phyloP scores from a whole-genome alignment of 2,113 vertebrate species.

The Suricata suricatta region DNA sequence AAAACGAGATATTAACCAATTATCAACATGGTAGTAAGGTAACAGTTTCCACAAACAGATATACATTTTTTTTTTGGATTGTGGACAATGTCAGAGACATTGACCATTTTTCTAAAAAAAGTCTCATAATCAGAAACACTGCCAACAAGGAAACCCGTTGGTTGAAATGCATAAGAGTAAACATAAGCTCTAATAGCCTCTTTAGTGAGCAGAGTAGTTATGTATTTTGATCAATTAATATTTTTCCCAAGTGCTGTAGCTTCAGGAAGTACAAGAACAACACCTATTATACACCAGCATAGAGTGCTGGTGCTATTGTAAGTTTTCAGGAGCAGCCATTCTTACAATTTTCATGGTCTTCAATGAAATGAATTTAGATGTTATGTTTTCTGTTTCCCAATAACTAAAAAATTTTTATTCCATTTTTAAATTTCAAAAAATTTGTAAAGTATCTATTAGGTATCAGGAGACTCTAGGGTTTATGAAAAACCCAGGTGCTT shows the following conservation, averaged over 20 bases:
- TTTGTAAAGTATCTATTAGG: not conserved
- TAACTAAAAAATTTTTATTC: not conserved
- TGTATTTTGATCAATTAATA: not conserved
- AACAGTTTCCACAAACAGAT: not conserved
- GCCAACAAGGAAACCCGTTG: not conserved
- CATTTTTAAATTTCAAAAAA: conserved; percentile 22
- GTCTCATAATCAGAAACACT: conserved; percentile 2
- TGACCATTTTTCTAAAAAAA: not conserved
- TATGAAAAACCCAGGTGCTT: not conserved
- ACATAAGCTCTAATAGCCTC: not conserved
- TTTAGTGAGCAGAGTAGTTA: not conserved
- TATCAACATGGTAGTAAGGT: not conserved
- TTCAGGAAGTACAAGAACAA: not conserved
- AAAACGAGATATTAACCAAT: not conserved
- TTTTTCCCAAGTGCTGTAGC: not conserved
- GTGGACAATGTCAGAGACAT: not conserved
- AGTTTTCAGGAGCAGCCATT: not conserved
- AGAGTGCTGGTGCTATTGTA: not conserved
- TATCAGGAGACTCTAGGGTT: not conserved
- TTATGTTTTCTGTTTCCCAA: conserved; percentile 7
- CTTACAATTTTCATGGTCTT: not conserved
- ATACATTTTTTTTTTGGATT: not conserved
- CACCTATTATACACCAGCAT: not conserved
- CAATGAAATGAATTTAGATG: not conserved
- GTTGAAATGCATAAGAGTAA: not conserved